These are phyloP conservation scores for Bombylius major DNA, from an alignment of 2,888 invertebrate genomes.

Conservation along the genomic window DNA sequence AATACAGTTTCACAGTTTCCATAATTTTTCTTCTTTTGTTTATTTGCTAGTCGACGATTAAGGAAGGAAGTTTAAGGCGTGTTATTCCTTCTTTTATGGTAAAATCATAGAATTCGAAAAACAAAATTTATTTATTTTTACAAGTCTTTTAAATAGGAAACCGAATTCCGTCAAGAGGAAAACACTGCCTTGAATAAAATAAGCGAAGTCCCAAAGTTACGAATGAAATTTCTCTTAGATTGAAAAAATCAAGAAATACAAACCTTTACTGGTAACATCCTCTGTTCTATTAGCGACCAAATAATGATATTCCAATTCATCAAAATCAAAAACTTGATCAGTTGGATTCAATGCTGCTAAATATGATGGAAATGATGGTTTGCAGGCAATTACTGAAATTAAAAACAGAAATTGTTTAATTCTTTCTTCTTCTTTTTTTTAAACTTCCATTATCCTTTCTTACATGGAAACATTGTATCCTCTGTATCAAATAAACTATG, in stretches of 20 bases:
- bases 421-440: not conserved
- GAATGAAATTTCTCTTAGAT: not conserved
- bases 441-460: conserved; percentile 26
- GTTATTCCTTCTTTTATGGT: too few relatives aligned
- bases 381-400: conserved; percentile 72
- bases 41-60: too few relatives aligned
- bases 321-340: conserved; percentile 89
- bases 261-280: conserved; percentile 43
- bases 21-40: too few relatives aligned
- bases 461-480: conserved; percentile 81
- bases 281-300: conserved; percentile 52
- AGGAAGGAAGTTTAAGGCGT: too few relatives aligned
- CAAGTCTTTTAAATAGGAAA: too few relatives aligned
- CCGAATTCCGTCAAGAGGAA: not conserved
- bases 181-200: conserved; percentile 9
- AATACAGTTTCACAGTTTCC: too few relatives aligned
- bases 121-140: too few relatives aligned
- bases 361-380: conserved; percentile 72
- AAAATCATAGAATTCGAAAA: too few relatives aligned
- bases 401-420: conserved; percentile 11
- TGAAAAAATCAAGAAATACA: not conserved
- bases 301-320: conserved; percentile 65
- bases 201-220: not conserved
- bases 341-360: conserved; percentile 76
- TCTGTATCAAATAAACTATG: conserved; percentile 84